Conservation (phyloP, 2,888 invertebrate genomes). For the Sesamia inferens region DNA sequence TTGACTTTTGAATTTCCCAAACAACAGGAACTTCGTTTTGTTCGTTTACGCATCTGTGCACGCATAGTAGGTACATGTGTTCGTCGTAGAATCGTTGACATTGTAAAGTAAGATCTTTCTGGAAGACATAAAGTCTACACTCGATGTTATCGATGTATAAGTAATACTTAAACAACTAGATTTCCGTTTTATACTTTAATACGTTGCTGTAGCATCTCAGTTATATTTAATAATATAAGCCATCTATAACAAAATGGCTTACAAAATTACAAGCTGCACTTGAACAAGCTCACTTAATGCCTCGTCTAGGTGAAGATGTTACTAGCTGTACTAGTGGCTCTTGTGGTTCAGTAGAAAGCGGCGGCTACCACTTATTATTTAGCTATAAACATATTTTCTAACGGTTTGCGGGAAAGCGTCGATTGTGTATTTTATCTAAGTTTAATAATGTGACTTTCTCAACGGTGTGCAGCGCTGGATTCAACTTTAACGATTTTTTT, state of each 20-base stretch:
- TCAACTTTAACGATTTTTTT: slow-evolving; percentile 5
- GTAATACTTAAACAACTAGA: neutral
- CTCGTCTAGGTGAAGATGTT: slow-evolving; percentile 21
- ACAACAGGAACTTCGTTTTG: too few species aligned
- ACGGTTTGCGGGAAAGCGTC: slow-evolving; percentile 38
- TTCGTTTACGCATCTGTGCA: neutral
- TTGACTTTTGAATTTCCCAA: too few species aligned
- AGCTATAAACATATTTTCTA: slow-evolving; percentile 38
- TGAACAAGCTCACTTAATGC: neutral
- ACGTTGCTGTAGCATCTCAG: neutral
- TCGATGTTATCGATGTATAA: neutral
- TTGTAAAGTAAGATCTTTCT: neutral
- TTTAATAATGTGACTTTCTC: slow-evolving; percentile 34
- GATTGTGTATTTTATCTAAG: slow-evolving; percentile 23
- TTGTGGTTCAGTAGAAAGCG: slow-evolving; percentile 19
- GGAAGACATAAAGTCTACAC: neutral
- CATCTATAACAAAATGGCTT: neutral
- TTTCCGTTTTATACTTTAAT: neutral
- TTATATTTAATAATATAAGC: neutral
- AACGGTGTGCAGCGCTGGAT: slow-evolving; percentile 2
- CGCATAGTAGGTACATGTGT: too few species aligned
- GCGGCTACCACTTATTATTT: neutral
- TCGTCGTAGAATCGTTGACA: neutral
- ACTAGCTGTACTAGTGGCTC: neutral
- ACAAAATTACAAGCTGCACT: neutral